A percentile compares a stretch with the other conserved stretches of the same genome.
Conservation (phyloP, 2,113 vertebrate genomes). For the Syrmaticus mikado region DNA sequence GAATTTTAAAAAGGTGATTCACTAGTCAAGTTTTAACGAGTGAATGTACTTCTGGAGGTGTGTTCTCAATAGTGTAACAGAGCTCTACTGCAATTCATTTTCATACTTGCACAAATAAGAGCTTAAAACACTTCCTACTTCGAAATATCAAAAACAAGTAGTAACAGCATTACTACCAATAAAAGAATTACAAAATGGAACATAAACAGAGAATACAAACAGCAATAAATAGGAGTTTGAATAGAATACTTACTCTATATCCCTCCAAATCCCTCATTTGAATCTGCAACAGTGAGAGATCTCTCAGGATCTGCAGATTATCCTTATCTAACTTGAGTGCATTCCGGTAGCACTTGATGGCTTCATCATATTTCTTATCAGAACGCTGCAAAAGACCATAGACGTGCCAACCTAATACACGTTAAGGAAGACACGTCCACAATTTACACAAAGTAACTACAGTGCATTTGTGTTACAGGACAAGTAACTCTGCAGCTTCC, state of each 20-base stretch:
- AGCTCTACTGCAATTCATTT: not conserved
- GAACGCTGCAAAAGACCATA: slow-evolving; percentile 84
- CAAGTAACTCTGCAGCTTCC: not conserved
- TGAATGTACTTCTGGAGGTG: not conserved
- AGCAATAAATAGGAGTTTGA: not conserved
- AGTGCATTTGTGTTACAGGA: not conserved
- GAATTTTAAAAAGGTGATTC: not conserved
- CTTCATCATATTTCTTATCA: slow-evolving; percentile 85
- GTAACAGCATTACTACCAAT: not conserved
- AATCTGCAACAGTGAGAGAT: slow-evolving; percentile 83
- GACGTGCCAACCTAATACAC: slow-evolving; percentile 79
- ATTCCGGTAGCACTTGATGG: slow-evolving; percentile 85
- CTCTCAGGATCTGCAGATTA: slow-evolving; percentile 82
- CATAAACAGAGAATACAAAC: not conserved
- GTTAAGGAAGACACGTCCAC: slow-evolving; percentile 70
- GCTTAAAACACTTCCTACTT: not conserved
- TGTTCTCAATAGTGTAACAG: not conserved
- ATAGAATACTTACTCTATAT: slow-evolving; percentile 78
- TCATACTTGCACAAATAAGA: not conserved
- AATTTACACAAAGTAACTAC: not conserved
- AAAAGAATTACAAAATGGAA: not conserved
- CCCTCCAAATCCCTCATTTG: slow-evolving; percentile 86
- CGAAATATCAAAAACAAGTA: not conserved
- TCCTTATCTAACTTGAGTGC: slow-evolving; percentile 85
- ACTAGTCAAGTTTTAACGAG: not conserved